Evolutionary conservation across 1,140 invertebrate genomes (phyloP).

Genomic region (Drosophila littoralis): DNA sequence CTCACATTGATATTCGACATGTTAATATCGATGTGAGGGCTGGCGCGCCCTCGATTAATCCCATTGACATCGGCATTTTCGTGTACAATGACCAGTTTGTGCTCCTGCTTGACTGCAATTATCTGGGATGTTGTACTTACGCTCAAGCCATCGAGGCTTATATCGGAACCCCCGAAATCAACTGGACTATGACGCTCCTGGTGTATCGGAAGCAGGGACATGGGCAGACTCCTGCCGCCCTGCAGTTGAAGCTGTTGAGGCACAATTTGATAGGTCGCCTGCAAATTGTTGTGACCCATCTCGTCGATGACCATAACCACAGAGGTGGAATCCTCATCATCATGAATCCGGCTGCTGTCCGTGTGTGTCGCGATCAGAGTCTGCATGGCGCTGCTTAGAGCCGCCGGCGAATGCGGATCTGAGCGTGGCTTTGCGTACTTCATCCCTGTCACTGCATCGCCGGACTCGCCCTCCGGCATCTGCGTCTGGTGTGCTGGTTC

Average conservation of each 20-base stretch:
- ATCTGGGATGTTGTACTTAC: constrained; percentile 54
- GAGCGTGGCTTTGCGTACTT: constrained; percentile 78
- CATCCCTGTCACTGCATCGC: constrained; percentile 24
- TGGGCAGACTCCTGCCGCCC: constrained; percentile 44
- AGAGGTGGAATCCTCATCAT: constrained; percentile 67
- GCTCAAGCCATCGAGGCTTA: constrained; percentile 67
- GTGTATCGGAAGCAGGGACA: constrained; percentile 56
- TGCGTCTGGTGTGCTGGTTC: constrained; percentile 12
- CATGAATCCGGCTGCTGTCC: constrained; percentile 78
- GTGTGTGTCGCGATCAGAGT: constrained; percentile 32
- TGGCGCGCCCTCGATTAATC: constrained; percentile 6
- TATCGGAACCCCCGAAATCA: constrained; percentile 64
- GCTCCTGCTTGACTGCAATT: constrained; percentile 67
- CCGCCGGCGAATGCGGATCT: constrained; percentile 27
- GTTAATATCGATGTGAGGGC: constrained; percentile 39
- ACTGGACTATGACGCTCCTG: constrained; percentile 65
- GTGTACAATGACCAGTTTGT: constrained; percentile 63
- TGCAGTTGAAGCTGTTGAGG: constrained; percentile 78
- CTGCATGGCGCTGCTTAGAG: constrained; percentile 77
- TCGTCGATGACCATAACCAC: constrained; percentile 85
- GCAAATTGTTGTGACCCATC: constrained; percentile 71
- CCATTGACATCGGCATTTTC: constrained; percentile 8
- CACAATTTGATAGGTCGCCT: constrained; percentile 64
- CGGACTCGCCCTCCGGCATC: constrained; percentile 4
- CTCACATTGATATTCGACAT: constrained; percentile 42